Evolutionary conservation across 2,888 invertebrate species (phyloP).

Genomic region (Ochropleura plecta): DNA sequence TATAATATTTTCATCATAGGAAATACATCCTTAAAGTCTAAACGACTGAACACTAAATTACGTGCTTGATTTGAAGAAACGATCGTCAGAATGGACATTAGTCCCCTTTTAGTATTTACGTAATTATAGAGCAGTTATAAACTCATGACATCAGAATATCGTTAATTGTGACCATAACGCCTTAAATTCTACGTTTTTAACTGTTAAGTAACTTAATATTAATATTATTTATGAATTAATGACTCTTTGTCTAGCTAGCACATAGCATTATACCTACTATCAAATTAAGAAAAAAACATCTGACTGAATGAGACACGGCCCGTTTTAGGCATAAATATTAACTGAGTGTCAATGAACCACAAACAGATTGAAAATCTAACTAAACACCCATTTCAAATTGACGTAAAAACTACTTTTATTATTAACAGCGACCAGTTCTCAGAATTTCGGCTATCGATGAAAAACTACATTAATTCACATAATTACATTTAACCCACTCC

Average conservation of each 20-base stretch:
- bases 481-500: slow-evolving; percentile 61
- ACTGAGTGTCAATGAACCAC: slow-evolving; percentile 76
- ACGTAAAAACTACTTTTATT: slow-evolving; percentile 48
- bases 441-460: slow-evolving; percentile 45
- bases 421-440: slow-evolving; percentile 39
- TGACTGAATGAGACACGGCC: slow-evolving; percentile 73
- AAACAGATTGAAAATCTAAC: slow-evolving; percentile 57
- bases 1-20: neutral
- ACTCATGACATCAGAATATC: slow-evolving; percentile 47
- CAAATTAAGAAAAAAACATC: slow-evolving; percentile 74
- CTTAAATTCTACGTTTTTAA: slow-evolving; percentile 33
- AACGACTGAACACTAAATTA: slow-evolving; percentile 35
- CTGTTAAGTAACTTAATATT: slow-evolving; percentile 38
- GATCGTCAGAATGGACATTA: slow-evolving; percentile 36
- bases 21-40: slow-evolving; percentile 28
- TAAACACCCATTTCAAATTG: slow-evolving; percentile 44
- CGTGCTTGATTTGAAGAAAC: slow-evolving; percentile 48
- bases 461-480: slow-evolving; percentile 53
- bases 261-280: slow-evolving; percentile 76
- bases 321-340: slow-evolving; percentile 69
- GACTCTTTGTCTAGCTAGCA: slow-evolving; percentile 31
- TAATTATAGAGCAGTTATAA: slow-evolving; percentile 45
- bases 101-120: slow-evolving; percentile 27
- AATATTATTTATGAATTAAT: slow-evolving; percentile 37
- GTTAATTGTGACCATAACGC: slow-evolving; percentile 29